These are phyloP conservation scores for Atethmia centrago DNA, from an alignment of 2,888 invertebrate genomes.

Conservation along the genomic window DNA sequence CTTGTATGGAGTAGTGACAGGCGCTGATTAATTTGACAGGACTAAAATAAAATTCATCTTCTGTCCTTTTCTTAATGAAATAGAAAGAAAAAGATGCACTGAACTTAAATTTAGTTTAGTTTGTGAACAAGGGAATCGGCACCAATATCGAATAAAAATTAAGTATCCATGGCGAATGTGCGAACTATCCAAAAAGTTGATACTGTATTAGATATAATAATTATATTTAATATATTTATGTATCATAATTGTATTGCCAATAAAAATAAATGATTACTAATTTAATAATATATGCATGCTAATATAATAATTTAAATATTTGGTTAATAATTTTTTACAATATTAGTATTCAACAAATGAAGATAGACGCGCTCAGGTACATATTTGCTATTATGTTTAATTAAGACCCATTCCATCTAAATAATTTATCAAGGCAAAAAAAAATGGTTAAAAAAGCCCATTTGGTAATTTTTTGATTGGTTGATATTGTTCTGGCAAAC, in stretches of 20 bases:
- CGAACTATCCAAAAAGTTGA: conserved; percentile 26
- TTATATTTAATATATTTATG: conserved; percentile 34
- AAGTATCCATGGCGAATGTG: conserved; percentile 15
- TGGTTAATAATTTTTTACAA: conserved; percentile 14
- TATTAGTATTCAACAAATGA: conserved; percentile 23
- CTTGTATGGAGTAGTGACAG: too few species aligned
- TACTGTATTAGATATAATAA: conserved; percentile 15
- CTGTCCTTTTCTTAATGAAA: too few species aligned
- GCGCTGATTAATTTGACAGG: too few species aligned
- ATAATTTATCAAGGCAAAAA: neutral
- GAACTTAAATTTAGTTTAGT: too few species aligned
- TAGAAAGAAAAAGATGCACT: too few species aligned
- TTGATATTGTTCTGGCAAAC: neutral
- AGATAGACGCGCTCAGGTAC: conserved; percentile 44
- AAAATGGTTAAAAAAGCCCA: neutral
- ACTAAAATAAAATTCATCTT: too few species aligned
- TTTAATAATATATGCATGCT: conserved; percentile 29
- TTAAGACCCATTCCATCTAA: neutral
- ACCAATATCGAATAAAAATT: neutral
- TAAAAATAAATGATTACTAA: conserved; percentile 33
- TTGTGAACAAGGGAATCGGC: too few species aligned
- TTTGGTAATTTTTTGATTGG: neutral
- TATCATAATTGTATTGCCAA: conserved; percentile 40
- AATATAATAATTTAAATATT: conserved; percentile 28
- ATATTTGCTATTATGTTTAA: neutral